Evolutionary conservation across 2,888 invertebrate species (phyloP).

Genomic region (Drosophila parthenogenetica): DNA sequence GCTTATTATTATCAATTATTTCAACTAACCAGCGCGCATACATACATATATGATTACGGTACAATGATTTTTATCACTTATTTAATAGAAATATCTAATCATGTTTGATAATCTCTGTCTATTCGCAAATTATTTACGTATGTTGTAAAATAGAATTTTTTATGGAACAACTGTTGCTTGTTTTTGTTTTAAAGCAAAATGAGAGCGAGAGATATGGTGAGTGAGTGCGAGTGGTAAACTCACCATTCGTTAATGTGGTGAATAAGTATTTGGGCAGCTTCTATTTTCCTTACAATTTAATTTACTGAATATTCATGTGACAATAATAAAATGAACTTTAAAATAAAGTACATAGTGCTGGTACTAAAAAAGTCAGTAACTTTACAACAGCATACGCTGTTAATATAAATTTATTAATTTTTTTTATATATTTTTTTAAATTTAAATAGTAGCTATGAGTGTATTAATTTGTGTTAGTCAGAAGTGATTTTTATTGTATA

Average conservation of each 20-base stretch:
- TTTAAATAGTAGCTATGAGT: too few relatives aligned
- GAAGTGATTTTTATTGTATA: too few relatives aligned
- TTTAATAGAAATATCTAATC: conserved; percentile 26
- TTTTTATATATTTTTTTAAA: neutral
- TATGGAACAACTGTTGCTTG: conserved; percentile 52
- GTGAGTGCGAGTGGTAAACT: conserved; percentile 25
- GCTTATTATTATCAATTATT: conserved; percentile 15
- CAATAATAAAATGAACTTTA: neutral
- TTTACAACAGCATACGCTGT: neutral
- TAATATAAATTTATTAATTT: neutral
- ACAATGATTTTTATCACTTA: neutral
- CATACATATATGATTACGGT: neutral
- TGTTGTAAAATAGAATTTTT: neutral
- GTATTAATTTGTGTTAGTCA: too few relatives aligned
- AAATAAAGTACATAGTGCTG: neutral
- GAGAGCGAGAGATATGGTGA: neutral
- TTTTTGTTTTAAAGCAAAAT: conserved; percentile 1
- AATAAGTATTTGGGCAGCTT: conserved; percentile 19
- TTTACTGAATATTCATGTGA: neutral
- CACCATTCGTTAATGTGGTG: conserved; percentile 21
- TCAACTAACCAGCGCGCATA: neutral
- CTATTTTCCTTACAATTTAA: neutral
- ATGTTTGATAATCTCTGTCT: conserved; percentile 4
- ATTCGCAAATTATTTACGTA: conserved; percentile 6
- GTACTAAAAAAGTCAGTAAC: neutral